Base-by-base conservation (phyloP, 1,140 invertebrate genomes). In the Solen grandis region DNA sequence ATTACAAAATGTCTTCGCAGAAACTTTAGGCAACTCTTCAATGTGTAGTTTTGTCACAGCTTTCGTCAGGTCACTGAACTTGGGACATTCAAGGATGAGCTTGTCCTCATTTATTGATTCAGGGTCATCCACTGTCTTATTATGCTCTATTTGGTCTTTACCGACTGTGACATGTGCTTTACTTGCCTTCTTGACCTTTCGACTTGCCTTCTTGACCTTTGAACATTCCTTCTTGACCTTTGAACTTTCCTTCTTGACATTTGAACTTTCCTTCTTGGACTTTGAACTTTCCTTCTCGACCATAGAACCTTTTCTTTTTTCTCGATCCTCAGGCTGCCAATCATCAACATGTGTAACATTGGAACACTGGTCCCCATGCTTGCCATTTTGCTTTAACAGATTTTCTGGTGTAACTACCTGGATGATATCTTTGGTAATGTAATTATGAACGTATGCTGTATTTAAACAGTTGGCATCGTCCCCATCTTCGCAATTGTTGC, bases 221-320 rank as follows among this genome's bases (percentile, higher is more conserved):
- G 55, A 8, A 59, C 55, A 16, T 59, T 59, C 55, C 55, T 59
- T 14, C 55, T n/a, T n/a, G n/a, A n/a, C n/a, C n/a, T n/a, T n/a
- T n/a, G n/a, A n/a, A n/a, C n/a, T n/a, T n/a, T n/a, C n/a, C n/a
- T n/a, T n/a, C n/a, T n/a, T n/a, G n/a, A n/a, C n/a, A n/a, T n/a
- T n/a, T n/a, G n/a, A n/a, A n/a, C n/a, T n/a, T n/a, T n/a, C n/a
- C n/a, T n/a, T n/a, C n/a, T n/a, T n/a, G n/a, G n/a, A n/a, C n/a
- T 59, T 59, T 59, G 55, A 59, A 59, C 22, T 59, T 59, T 59
- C 25, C 55, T 59, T 59, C 55, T 59, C 27, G 55, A 27, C 55
- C 55, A 19, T 59, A 19, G 55, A 59, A 59, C 55, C 55, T 59
- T 59, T n/a, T n/a, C n/a, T n/a, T n/a, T n/a, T n/a, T n/a, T n/a